These are phyloP conservation scores for Arizona elegans DNA, from an alignment of 2,113 vertebrate species.

Conservation along the genomic window DNA sequence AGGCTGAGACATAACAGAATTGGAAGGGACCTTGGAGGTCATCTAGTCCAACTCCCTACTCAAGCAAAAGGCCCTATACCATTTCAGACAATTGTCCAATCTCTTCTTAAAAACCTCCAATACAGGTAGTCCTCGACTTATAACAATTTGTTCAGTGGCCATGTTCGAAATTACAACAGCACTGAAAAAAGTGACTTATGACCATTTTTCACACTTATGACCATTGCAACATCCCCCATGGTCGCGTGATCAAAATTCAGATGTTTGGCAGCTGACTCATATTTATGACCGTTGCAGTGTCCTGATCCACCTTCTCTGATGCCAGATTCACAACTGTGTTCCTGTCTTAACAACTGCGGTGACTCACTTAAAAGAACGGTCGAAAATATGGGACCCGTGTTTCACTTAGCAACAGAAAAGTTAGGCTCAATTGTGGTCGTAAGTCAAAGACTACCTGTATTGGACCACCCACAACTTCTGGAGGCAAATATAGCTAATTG, in stretches of 20 bases:
- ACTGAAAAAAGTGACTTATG: background rate
- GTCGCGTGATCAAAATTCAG: background rate
- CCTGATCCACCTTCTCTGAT: no score
- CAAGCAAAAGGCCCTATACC: background rate
- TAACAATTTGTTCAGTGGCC: background rate
- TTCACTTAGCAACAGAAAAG: background rate
- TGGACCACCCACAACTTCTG: no score
- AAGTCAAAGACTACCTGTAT: background rate
- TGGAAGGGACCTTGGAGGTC: background rate
- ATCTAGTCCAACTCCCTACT: background rate
- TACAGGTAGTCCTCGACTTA: background rate
- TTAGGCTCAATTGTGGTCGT: background rate
- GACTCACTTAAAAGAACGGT: background rate
- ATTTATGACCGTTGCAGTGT: background rate
- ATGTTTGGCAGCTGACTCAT: background rate
- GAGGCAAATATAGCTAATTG: background rate
- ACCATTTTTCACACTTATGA: background rate
- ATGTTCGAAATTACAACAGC: background rate
- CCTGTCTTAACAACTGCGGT: background rate
- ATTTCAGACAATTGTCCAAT: background rate
- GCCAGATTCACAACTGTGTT: background rate
- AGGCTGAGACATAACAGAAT: rapidly evolving
- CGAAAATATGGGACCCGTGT: background rate
- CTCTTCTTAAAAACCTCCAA: background rate
- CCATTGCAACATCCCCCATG: background rate